These are phyloP conservation scores for Helleia helle DNA, from an alignment of 2,888 invertebrate species.

Conservation along the genomic window DNA sequence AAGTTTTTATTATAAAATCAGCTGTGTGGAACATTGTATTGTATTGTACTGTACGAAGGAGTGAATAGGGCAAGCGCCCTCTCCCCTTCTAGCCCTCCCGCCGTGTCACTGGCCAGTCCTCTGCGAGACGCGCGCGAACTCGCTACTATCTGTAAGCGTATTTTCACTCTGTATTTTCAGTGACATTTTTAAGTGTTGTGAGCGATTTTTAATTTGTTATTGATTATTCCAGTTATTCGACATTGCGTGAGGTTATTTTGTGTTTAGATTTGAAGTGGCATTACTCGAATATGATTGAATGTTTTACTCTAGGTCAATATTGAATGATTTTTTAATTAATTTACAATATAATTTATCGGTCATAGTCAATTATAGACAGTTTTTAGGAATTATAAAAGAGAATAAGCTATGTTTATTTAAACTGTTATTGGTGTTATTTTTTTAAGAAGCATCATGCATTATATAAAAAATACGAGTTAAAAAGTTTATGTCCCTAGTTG, in stretches of 20 bases:
- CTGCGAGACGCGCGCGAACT: constrained; percentile 17
- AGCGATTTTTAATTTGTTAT: constrained; percentile 6
- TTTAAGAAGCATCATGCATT: too few species aligned
- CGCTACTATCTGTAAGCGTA: constrained; percentile 3
- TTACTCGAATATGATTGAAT: not conserved
- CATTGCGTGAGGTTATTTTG: constrained; percentile 10
- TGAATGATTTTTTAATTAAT: not conserved
- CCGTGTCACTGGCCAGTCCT: constrained; percentile 16
- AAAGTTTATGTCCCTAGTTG: too few species aligned
- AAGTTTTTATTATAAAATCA: constrained; percentile 12
- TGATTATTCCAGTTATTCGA: constrained; percentile 2
- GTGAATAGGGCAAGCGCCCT: constrained; percentile 14
- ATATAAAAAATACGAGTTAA: too few species aligned
- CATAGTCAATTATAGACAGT: too few species aligned
- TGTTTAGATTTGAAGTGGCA: not conserved
- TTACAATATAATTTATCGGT: too few species aligned
- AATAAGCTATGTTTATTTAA: too few species aligned
- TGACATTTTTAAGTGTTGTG: constrained; percentile 9
- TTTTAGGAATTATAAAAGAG: too few species aligned
- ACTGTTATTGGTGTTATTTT: too few species aligned
- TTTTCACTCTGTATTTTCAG: constrained; percentile 2
- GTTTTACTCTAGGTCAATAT: constrained; percentile 8
- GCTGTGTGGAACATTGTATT: constrained; percentile 15
- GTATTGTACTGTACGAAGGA: constrained; percentile 9
- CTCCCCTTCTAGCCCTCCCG: constrained; percentile 11